Percentiles rank a stretch among this genome's conserved stretches.
Conservation (phyloP, 2,797 vertebrate species). For the Furcifer pardalis region DNA sequence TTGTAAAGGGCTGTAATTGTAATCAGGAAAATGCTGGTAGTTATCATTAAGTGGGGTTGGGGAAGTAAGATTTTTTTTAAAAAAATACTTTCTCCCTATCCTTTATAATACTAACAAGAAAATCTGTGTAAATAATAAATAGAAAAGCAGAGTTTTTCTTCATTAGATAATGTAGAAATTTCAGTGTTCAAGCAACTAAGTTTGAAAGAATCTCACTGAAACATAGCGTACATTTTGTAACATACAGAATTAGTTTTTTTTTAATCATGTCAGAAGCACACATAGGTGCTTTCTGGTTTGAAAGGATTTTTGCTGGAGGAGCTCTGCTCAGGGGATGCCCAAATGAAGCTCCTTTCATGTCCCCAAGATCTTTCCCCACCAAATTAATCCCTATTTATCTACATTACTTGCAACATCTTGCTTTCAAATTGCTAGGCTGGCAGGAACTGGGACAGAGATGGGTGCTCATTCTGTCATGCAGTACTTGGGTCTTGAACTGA, state of each 20-base stretch:
- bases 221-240: neutral
- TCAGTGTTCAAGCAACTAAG: neutral
- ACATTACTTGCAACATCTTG: too few relatives aligned
- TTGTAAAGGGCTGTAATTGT: slow-evolving; percentile 12
- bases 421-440: too few relatives aligned
- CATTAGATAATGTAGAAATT: neutral
- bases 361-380: too few relatives aligned
- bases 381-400: too few relatives aligned
- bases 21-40: slow-evolving; percentile 30
- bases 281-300: too few relatives aligned
- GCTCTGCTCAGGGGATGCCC: too few relatives aligned
- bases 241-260: neutral
- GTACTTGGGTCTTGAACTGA: too few relatives aligned
- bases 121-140: neutral
- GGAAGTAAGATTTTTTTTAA: slow-evolving; percentile 3
- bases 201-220: neutral
- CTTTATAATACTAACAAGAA: slow-evolving; percentile 12
- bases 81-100: slow-evolving; percentile 10
- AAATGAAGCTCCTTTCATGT: too few relatives aligned
- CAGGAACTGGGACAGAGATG: too few relatives aligned
- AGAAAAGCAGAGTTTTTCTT: neutral
- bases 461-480: too few relatives aligned
- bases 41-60: slow-evolving; percentile 11
- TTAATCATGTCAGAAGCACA: too few relatives aligned
- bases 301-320: too few relatives aligned